Base-by-base conservation (phyloP, 2,888 invertebrate genomes). In the Oligia strigilis region DNA sequence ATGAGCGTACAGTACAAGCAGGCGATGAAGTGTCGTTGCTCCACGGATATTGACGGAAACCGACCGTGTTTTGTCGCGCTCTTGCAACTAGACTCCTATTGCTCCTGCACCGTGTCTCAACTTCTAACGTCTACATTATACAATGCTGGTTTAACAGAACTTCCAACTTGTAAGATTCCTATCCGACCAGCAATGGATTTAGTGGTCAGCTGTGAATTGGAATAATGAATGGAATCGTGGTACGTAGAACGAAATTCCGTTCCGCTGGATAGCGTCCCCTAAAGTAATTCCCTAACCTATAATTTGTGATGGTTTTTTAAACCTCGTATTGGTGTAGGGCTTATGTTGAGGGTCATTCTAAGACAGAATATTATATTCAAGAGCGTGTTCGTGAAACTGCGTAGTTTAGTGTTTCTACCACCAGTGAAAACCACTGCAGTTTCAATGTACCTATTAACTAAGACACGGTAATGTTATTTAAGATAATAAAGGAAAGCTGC, bases 61-160 rank as follows among this genome's bases (percentile, higher is more conserved):
- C 72, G 90, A 91, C 55, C 87, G 76, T 89, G 89, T 89, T 88
- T 87, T 87, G 89, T 86, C 88, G 85, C 83, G 72, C 78, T 82
- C 81, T 82, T 83, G 75, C 70, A 87, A 88, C 78, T 79, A 74
- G 75, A 82, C 72, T 81, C 81, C 75, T n/a, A 66, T 40, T 76
- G 72, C 40, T 72, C 72, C 72, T n/a, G n/a, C 62, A 43, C n/a
- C 62, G 72, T 64, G 75, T 58, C 58, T 52, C 64, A 65, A 66
- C 66, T 36, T 78, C 62, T 40, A 60, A 69, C 49, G 46, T 60
- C 19, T 55, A n/a, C 13, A 23, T 17, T 66, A 46, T 86, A 72
- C 81, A 84, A 81, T 75, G 77, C 78, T 43, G 69, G 58, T 75
- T 75, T 58, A 60, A 49, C 14, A 60, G 36, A 29, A 73, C 49